A percentile compares a stretch with the other conserved stretches of the same genome.
phyloP scores from a whole-genome alignment of 2,113 vertebrate genomes.

The Xyliphius kryptos region DNA sequence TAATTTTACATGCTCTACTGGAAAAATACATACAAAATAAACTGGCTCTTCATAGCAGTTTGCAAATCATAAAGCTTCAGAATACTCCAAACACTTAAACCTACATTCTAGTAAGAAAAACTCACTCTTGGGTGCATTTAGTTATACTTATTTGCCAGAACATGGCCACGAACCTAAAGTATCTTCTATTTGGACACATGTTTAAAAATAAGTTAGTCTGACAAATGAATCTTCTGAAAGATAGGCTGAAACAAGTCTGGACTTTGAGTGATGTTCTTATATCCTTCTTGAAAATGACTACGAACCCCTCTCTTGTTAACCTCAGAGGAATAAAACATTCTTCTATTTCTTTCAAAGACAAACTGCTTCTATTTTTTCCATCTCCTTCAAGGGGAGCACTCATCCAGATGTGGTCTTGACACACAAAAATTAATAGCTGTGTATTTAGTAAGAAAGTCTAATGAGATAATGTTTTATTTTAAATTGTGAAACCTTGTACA shows the following conservation, averaged over 20 bases:
- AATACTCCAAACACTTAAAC: constrained; percentile 6
- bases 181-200: constrained; percentile 11
- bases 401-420: constrained; percentile 37
- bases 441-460: constrained; percentile 34
- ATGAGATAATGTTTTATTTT: constrained; percentile 29
- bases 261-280: constrained; percentile 13
- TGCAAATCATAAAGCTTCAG: not conserved
- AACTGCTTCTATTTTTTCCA: not conserved
- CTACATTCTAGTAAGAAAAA: constrained; percentile 1
- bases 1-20: not conserved
- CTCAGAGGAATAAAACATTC: constrained; percentile 7
- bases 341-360: constrained; percentile 29
- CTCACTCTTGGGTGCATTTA: not conserved
- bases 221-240: constrained; percentile 11
- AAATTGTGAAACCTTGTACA: constrained; percentile 35
- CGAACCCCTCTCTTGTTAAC: constrained; percentile 6
- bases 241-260: constrained; percentile 2
- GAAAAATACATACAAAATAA: not conserved
- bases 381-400: constrained; percentile 20
- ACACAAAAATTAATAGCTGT: constrained; percentile 33
- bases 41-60: constrained; percentile 1
- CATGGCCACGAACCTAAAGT: not conserved
- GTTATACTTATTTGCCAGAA: constrained; percentile 1
- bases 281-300: constrained; percentile 13
- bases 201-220: not conserved